Conservation (phyloP, 1,140 invertebrate genomes). For the Probaryconus sp. region DNA sequence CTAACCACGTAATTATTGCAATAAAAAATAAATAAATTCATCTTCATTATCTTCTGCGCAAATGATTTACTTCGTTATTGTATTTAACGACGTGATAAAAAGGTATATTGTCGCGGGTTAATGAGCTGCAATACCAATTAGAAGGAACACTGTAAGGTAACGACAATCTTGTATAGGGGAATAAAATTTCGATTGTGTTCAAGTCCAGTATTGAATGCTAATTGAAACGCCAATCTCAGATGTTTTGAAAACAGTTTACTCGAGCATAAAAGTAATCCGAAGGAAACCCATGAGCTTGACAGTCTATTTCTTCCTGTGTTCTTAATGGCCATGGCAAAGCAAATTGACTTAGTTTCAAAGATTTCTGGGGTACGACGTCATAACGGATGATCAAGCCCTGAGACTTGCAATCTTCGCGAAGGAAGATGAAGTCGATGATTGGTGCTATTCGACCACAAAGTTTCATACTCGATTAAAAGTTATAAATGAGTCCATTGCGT, state of each 20-base stretch:
- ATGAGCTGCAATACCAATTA: too few species aligned
- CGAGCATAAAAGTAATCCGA: constrained; percentile 24
- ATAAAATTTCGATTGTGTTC: too few species aligned
- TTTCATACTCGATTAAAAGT: constrained; percentile 66
- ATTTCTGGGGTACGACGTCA: constrained; percentile 52
- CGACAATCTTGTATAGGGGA: too few species aligned
- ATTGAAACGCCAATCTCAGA: constrained; percentile 33
- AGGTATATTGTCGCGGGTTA: too few species aligned
- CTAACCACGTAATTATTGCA: too few species aligned
- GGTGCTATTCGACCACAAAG: constrained; percentile 60
- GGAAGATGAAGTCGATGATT: constrained; percentile 56
- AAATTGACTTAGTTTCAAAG: constrained; percentile 56
- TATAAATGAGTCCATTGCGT: constrained; percentile 60
- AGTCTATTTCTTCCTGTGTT: constrained; percentile 30
- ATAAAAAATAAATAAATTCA: too few species aligned
- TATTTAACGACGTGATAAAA: too few species aligned
- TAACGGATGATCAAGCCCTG: constrained; percentile 52
- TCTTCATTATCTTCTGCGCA: background rate
- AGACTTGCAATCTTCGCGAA: constrained; percentile 26
- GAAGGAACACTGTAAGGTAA: too few species aligned
- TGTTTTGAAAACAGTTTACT: background rate
- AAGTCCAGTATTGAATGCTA: background rate
- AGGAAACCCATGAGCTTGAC: constrained; percentile 21
- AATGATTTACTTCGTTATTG: background rate
- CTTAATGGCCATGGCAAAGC: constrained; percentile 37